A percentile compares a stretch with the other conserved stretches of the same genome.
These are phyloP conservation scores for Astropecten irregularis DNA, from an alignment of 53 echinoderm and acorn worm species.

Conservation along the genomic window DNA sequence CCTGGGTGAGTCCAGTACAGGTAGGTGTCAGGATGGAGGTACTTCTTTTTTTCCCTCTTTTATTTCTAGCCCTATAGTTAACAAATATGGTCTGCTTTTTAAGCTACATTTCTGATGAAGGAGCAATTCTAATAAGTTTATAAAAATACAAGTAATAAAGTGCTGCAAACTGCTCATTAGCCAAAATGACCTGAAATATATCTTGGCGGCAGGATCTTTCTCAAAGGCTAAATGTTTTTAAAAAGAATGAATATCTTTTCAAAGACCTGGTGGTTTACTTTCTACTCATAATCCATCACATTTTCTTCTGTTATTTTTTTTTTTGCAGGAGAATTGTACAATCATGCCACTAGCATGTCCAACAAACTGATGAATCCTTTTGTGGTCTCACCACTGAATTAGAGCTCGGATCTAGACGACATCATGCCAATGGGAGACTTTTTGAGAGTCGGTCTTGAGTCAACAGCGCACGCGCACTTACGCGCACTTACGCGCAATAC, in stretches of 20 bases:
- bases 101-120: neutral
- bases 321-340: neutral
- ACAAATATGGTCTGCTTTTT: neutral
- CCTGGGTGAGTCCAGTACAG: conserved; percentile 13
- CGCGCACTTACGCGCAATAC: no score
- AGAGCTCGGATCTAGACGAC: no score
- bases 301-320: neutral
- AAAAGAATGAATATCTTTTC: neutral
- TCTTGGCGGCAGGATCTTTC: no score
- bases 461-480: no score
- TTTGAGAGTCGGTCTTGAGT: no score
- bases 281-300: neutral
- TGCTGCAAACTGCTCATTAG: no score
- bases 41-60: no score
- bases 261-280: neutral
- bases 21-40: no score
- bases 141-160: neutral
- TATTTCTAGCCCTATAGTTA: no score
- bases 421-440: no score
- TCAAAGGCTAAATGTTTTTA: no score
- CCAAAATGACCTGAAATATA: neutral
- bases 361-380: conserved; percentile 59
- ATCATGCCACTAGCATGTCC: conserved; percentile 26
- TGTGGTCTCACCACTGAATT: conserved; percentile 61
- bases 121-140: neutral